Evolutionary conservation across 2,888 invertebrate species (phyloP).

Genomic region (Alloplasta piceator): DNA sequence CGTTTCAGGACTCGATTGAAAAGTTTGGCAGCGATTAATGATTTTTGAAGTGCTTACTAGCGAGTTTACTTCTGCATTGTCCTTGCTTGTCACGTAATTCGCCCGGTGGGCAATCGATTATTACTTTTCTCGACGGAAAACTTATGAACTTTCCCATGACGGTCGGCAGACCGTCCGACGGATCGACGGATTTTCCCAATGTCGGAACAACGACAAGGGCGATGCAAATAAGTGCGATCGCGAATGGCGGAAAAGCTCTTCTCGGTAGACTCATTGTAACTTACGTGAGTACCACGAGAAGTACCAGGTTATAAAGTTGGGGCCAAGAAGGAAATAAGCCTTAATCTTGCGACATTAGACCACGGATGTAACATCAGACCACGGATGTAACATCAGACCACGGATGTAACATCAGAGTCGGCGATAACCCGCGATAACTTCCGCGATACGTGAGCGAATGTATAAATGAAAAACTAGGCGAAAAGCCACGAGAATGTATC

Average conservation of each 20-base stretch:
- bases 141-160: background rate
- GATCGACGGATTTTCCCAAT: conserved; percentile 5
- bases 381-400: conserved; percentile 3
- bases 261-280: conserved; percentile 31
- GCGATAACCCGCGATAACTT: conserved; percentile 44
- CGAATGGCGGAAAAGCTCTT: conserved; percentile 21
- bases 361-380: conserved; percentile 1
- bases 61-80: conserved; percentile 29
- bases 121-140: conserved; percentile 9
- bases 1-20: too few relatives aligned
- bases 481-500: background rate
- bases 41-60: background rate
- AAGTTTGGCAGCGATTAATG: too few relatives aligned
- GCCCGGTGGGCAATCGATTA: conserved; percentile 4
- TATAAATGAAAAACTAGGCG: conserved; percentile 12
- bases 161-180: background rate
- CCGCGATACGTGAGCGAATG: background rate
- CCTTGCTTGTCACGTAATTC: conserved; percentile 31
- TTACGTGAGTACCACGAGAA: conserved; percentile 22
- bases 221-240: conserved; percentile 33
- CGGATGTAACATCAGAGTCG: background rate
- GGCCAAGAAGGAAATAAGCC: background rate
- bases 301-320: conserved; percentile 38
- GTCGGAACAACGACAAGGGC: background rate
- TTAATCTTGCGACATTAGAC: background rate